Percentiles rank a stretch among this genome's conserved stretches.
Evolutionary conservation across 2,113 vertebrate species (phyloP).

Genomic region (Oreochromis niloticus): DNA sequence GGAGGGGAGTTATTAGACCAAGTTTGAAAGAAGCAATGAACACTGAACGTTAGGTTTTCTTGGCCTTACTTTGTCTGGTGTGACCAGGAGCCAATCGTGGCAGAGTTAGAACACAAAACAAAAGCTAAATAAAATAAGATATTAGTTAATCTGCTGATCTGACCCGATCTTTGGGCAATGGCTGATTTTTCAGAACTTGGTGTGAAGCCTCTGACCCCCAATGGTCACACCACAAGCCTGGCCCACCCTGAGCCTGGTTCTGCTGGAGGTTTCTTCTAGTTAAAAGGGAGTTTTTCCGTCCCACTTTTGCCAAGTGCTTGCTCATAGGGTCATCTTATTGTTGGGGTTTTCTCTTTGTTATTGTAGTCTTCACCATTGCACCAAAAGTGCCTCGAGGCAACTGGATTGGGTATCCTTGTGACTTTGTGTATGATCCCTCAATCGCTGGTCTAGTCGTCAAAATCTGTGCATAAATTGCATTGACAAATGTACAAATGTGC

Average conservation of each 20-base stretch:
- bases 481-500: neutral
- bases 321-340: rapidly evolving
- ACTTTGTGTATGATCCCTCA: neutral
- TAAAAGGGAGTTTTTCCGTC: neutral
- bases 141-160: neutral
- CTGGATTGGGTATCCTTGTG: neutral
- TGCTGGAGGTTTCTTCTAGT: neutral
- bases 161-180: neutral
- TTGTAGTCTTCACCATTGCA: neutral
- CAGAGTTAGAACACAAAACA: neutral
- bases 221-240: neutral
- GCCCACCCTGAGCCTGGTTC: neutral
- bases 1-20: neutral
- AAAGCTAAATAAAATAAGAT: neutral
- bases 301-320: neutral
- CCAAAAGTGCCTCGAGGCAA: rapidly evolving
- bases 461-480: neutral
- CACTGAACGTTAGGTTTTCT: neutral
- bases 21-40: neutral
- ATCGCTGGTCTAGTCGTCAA: neutral
- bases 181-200: neutral
- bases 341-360: neutral
- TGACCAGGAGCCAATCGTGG: neutral
- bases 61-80: neutral
- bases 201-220: neutral